phyloP scores from a whole-genome alignment of 92 coral and sea anemone genomes.

The Siderastrea radians region DNA sequence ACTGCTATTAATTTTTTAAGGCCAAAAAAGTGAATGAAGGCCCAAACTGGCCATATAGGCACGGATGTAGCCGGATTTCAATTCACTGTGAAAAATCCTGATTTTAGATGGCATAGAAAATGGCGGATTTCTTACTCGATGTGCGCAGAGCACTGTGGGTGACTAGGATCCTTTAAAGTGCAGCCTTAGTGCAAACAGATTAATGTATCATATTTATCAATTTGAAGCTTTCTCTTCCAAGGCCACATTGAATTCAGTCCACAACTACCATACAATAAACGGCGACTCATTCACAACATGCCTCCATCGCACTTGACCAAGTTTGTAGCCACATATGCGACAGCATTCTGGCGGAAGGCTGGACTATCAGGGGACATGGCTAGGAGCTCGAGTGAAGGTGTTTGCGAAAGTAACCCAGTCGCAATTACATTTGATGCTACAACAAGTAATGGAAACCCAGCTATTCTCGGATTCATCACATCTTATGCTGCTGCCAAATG shows the following conservation, averaged over 20 bases:
- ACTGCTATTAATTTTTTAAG: too few relatives aligned
- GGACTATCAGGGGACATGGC: constrained; percentile 93
- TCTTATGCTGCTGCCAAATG: constrained; percentile 93
- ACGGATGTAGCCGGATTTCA: too few relatives aligned
- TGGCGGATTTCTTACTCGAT: too few relatives aligned
- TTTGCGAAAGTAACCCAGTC: constrained; percentile 78
- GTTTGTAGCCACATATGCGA: constrained; percentile 88
- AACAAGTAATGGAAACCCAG: constrained; percentile 83
- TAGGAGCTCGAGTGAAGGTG: constrained; percentile 63
- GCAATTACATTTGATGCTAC: constrained; percentile 86
- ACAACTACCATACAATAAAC: constrained; percentile 82
- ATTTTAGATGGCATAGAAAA: too few relatives aligned
- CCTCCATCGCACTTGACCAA: constrained; percentile 85
- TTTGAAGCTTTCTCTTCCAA: background rate
- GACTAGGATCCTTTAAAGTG: too few relatives aligned
- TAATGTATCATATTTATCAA: background rate
- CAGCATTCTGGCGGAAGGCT: constrained; percentile 95
- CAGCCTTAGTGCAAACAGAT: too few relatives aligned
- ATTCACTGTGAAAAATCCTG: too few relatives aligned
- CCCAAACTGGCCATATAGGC: too few relatives aligned
- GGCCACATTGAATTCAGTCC: constrained; percentile 83
- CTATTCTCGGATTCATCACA: constrained; percentile 89
- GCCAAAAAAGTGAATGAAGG: too few relatives aligned
- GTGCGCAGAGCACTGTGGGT: too few relatives aligned
- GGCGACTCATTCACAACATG: constrained; percentile 78